Base-by-base conservation (phyloP, 2,797 vertebrate species). In the Sebastes steindachneri region DNA sequence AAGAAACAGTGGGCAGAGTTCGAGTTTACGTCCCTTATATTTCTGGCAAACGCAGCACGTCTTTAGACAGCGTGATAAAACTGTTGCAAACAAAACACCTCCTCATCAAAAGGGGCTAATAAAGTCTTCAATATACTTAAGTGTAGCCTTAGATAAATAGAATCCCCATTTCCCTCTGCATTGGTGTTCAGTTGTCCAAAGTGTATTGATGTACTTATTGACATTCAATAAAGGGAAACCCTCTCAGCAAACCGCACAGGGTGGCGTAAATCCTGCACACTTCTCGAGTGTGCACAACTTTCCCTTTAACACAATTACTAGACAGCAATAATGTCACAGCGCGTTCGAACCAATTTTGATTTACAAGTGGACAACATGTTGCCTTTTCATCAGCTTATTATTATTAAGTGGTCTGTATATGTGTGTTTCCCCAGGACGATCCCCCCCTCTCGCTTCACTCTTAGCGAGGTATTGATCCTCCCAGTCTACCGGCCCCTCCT, bases 381-480 rank as follows among this genome's bases (percentile, higher is more conserved):
- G 93, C 91, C 92, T 94, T 95, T 96, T 95, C 94, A 94, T 94
- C 92, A 95, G 90, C 91, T 94, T 95, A 96, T 96, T 96, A 95
- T 95, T 94, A 95, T 95, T 95, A 92, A 89, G 94, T 95, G 93
- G 86, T 95, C 93, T 92, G 95, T 96, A 92, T 96, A 68, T 92
- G 69, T 90, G 84, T 88, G 84, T 89, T 92, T 96, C 95, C 94
- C 92, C 94, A 92, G 92, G 95, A 94, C 93, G 91, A 94, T 94
- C 93, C 73, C 90, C 65, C 82, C 82, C 73, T 62, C 84, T 85
- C 76, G 78, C 83, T 83, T 84, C 91, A 88, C 88, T 96, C 95
- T 92, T 89, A 94, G 95, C 63, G 90, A 94, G 81, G 83, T 96
- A 97, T 97, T 95, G 96, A 98, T 97, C 95, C 90, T 83, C 88